Conservation (phyloP, 2,797 vertebrate genomes). For the Craterocephalus amniculus region DNA sequence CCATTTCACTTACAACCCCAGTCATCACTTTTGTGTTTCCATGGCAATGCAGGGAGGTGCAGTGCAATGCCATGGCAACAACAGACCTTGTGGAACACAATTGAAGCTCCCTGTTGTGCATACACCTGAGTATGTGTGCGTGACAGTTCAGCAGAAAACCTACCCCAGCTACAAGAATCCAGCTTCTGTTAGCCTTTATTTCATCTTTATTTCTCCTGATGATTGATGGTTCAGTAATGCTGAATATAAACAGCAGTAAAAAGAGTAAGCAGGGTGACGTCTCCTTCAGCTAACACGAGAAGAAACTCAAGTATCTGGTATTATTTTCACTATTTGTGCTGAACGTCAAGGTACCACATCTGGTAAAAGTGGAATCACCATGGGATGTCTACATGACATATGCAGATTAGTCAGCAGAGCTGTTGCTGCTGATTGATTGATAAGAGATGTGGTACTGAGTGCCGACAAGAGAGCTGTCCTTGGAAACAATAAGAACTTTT, state of each 20-base stretch:
- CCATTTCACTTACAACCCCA: conserved; percentile 57
- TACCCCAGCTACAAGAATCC: too few relatives aligned
- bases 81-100: conserved; percentile 60
- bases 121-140: conserved; percentile 40
- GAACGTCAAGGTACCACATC: too few relatives aligned
- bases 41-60: conserved; percentile 76
- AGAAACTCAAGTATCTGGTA: neutral
- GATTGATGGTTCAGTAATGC: too few relatives aligned
- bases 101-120: conserved; percentile 44
- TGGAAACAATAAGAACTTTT: too few relatives aligned
- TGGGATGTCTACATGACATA: too few relatives aligned
- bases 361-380: too few relatives aligned
- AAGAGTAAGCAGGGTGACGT: neutral
- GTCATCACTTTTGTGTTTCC: conserved; percentile 74
- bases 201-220: too few relatives aligned
- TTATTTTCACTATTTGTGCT: neutral
- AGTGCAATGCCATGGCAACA: conserved; percentile 72
- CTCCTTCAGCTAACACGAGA: neutral
- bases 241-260: neutral
- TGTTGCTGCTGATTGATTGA: too few relatives aligned
- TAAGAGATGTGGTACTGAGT: too few relatives aligned
- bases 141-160: neutral
- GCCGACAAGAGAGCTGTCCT: too few relatives aligned
- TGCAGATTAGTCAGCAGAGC: too few relatives aligned
- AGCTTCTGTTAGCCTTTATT: neutral